Percentiles rank a stretch among this genome's conserved stretches.
phyloP scores from a whole-genome alignment of 2,113 vertebrate genomes.

The Poecile atricapillus region DNA sequence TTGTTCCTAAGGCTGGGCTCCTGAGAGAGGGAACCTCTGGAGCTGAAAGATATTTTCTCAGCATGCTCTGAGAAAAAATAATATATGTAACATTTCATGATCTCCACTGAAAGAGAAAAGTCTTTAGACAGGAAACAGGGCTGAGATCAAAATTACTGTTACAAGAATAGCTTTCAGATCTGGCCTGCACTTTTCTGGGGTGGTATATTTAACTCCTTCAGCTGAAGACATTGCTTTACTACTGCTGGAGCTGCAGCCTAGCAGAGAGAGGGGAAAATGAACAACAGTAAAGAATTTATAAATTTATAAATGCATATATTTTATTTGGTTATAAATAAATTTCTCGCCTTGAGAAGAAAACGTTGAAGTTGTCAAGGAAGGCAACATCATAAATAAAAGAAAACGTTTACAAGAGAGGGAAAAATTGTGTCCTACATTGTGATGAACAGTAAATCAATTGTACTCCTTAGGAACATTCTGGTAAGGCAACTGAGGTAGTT shows the following conservation, averaged over 20 bases:
- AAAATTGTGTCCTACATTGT: not conserved
- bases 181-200: not conserved
- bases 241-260: not conserved
- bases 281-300: not conserved
- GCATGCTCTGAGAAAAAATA: not conserved
- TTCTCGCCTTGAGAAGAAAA: not conserved
- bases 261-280: not conserved
- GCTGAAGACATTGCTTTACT: not conserved
- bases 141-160: slow-evolving; percentile 21
- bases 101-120: not conserved
- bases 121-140: not conserved
- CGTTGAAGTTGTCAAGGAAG: not conserved
- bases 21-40: not conserved
- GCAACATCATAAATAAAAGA: not conserved
- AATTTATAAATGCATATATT: not conserved
- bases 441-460: not conserved
- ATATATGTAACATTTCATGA: not conserved
- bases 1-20: not conserved
- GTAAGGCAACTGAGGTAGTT: not conserved
- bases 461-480: not conserved
- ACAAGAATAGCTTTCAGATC: not conserved
- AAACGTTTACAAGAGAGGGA: not conserved
- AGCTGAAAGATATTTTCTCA: not conserved
- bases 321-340: not conserved
- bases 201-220: slow-evolving; percentile 7